Evolutionary conservation across 53 echinoderm and acorn worm species (phyloP), one percentile per base, ranked within the genome.

Genomic region (Stichopus horrens): DNA sequence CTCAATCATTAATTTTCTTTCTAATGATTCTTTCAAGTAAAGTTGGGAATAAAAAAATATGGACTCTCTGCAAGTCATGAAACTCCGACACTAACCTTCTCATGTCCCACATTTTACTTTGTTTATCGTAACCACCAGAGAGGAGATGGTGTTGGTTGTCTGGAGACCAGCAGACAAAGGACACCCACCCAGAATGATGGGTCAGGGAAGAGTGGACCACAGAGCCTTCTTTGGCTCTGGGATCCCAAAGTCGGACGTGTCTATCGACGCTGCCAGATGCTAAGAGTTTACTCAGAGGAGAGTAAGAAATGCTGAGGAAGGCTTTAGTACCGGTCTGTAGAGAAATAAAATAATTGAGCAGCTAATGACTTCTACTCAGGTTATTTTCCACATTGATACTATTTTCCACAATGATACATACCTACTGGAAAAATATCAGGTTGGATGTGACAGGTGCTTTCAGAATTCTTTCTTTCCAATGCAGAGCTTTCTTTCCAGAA

Each of bases 211-310:
- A 91, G 68, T 95, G 94, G n/a, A 97, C 98, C 8, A 97, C 90
- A n/a, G 94, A 74, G 75, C 92, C 95, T 79, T 95, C 95, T 89
- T 92, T 89, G 21, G 77, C 82, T 71, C 98, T 88, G n/a, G 98
- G 95, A 73, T 97, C 98, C 98, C 98, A 97, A 57, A 97, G 74
- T 78, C 98, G 94, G 8, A 97, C 86, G 86, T 97, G 98, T 54
- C 98, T 87, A 80, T 97, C 98, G 9, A 92, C 91, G 90, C 95
- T 97, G 4, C 98, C 98, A 16, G 95, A 91, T n/a, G 95, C 98
- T 8, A 97, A 55, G 4, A 97, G 90, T 21, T 93, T 90, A 77
- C 89, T 90, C 55, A 82, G 89, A 53, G 89, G 74, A 8, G 98
- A 97, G 71, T 93, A 90, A 4, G 93, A 82, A 5, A 97, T 88